A percentile compares a stretch with the other conserved stretches of the same genome.
Evolutionary conservation across 2,888 invertebrate species (phyloP).

Genomic region (Eristalinus aeneus): DNA sequence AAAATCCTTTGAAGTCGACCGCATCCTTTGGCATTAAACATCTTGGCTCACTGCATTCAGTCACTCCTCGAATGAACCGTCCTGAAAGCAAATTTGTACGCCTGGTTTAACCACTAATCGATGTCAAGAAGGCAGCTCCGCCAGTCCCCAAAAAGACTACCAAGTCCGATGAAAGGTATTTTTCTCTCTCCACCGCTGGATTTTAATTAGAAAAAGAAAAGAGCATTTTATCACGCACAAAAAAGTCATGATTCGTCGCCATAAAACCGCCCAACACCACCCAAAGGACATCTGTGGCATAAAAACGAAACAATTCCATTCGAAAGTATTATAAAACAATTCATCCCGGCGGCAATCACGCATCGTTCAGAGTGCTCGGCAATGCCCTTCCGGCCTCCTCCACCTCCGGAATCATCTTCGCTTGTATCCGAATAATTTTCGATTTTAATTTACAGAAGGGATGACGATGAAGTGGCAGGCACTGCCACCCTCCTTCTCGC

Average conservation of each 20-base stretch:
- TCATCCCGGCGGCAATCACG: conserved; percentile 37
- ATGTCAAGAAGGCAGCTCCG: not conserved
- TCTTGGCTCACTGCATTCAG: not conserved
- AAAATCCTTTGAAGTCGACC: not conserved
- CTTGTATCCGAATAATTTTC: conserved; percentile 46
- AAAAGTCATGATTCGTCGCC: not conserved
- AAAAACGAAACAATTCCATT: conserved; percentile 10
- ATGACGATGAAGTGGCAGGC: conserved; percentile 46
- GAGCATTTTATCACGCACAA: not conserved
- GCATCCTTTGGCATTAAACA: not conserved
- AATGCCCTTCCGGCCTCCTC: not conserved
- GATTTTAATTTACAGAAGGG: conserved; percentile 61
- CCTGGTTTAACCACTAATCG: not conserved
- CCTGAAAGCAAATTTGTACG: not conserved
- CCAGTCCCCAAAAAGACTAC: not conserved
- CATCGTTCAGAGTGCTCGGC: not conserved
- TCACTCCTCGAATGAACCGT: not conserved
- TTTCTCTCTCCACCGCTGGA: not conserved
- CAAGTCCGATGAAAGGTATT: not conserved
- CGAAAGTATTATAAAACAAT: conserved; percentile 22
- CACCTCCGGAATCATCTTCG: conserved; percentile 15
- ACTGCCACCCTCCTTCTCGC: conserved; percentile 2
- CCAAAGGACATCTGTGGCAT: not conserved
- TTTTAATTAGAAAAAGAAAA: conserved; percentile 11
- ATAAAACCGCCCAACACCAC: conserved; percentile 10